Percentiles rank a stretch among this genome's conserved stretches.
Conservation (phyloP, 1,140 invertebrate genomes). For the Apis florea region DNA sequence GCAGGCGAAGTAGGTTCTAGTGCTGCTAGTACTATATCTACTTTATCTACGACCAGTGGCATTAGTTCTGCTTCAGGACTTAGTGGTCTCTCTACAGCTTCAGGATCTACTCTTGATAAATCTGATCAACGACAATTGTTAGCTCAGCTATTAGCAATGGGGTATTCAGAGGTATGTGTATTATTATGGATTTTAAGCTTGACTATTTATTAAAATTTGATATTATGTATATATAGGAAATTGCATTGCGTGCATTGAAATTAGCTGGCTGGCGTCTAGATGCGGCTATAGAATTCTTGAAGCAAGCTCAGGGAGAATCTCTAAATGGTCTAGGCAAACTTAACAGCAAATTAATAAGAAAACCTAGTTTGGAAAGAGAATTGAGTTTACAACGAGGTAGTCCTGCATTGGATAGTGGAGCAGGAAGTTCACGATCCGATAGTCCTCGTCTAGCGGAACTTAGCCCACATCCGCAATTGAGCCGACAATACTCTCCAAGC, state of each 20-base stretch:
- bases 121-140: constrained; percentile 81
- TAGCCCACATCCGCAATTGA: constrained; percentile 81
- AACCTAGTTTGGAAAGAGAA: constrained; percentile 92
- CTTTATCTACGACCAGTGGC: constrained; percentile 84
- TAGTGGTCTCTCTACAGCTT: constrained; percentile 82
- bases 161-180: constrained; percentile 83
- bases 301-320: constrained; percentile 83
- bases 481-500: constrained; percentile 80
- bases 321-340: constrained; percentile 83
- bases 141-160: constrained; percentile 83
- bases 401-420: constrained; percentile 92
- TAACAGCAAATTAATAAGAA: constrained; percentile 89
- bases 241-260: constrained; percentile 85
- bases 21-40: constrained; percentile 88
- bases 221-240: constrained; percentile 80
- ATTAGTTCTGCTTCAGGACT: constrained; percentile 85
- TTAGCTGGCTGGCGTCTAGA: constrained; percentile 85
- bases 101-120: constrained; percentile 76
- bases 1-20: constrained; percentile 85
- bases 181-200: not conserved
- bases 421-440: constrained; percentile 93
- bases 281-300: constrained; percentile 86
- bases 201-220: not conserved
- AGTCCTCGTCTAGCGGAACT: constrained; percentile 85
- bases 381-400: constrained; percentile 87